These are phyloP conservation scores for Eupsilia transversa DNA, from an alignment of 2,888 invertebrate species.

Conservation along the genomic window DNA sequence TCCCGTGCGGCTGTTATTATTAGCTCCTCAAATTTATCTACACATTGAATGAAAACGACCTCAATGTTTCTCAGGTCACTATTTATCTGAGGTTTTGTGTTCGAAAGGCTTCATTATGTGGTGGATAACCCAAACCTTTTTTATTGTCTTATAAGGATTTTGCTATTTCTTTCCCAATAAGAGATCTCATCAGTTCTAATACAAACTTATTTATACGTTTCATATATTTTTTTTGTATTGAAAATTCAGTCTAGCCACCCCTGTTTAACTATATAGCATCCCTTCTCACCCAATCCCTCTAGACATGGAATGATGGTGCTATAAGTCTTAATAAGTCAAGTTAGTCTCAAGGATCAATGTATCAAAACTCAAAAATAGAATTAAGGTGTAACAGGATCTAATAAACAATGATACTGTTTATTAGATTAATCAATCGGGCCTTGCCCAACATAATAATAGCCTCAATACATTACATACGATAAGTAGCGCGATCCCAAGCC, in stretches of 20 bases:
- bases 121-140: not conserved
- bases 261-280: not conserved
- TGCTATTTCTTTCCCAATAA: not conserved
- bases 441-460: slow-evolving; percentile 48
- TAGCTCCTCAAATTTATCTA: no score
- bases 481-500: slow-evolving; percentile 51
- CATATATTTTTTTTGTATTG: not conserved
- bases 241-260: not conserved
- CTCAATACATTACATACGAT: slow-evolving; percentile 35
- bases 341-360: no score
- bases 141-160: not conserved
- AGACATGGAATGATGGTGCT: not conserved
- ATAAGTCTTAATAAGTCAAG: no score
- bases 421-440: slow-evolving; percentile 41
- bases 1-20: no score
- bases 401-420: slow-evolving; percentile 37
- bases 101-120: not conserved
- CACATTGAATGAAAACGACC: not conserved
- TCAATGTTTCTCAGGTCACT: not conserved
- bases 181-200: not conserved
- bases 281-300: not conserved
- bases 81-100: not conserved
- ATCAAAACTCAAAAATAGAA: not conserved
- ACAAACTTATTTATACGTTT: not conserved
- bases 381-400: slow-evolving; percentile 42